phyloP scores from a whole-genome alignment of 2,797 vertebrate species.

The Gymnoscopelus braueri region DNA sequence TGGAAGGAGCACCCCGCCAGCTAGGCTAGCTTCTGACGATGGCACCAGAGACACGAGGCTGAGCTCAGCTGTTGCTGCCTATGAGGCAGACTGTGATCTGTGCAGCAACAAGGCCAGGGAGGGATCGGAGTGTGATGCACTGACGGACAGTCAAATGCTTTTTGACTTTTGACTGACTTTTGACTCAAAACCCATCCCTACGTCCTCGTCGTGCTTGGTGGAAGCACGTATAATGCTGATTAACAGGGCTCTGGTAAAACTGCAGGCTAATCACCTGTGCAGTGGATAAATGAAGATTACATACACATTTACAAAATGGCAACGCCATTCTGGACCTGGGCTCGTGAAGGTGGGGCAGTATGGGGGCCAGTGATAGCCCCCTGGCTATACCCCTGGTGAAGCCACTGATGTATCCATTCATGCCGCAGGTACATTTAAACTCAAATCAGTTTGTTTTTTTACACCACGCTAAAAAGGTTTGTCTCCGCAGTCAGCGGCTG shows the following conservation, averaged over 20 bases:
- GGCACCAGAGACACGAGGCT: not conserved
- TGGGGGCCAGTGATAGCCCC: too few species aligned
- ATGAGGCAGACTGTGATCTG: not conserved
- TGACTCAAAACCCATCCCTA: too few species aligned
- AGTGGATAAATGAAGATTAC: too few species aligned
- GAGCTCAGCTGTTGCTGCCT: not conserved
- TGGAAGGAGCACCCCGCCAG: too few species aligned
- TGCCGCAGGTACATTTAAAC: constrained; percentile 36
- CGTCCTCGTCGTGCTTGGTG: too few species aligned
- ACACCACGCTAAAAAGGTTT: constrained; percentile 57
- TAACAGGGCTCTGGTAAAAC: constrained; percentile 33
- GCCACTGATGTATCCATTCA: not conserved
- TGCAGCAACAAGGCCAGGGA: not conserved
- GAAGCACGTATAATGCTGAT: too few species aligned
- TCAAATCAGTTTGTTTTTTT: constrained; percentile 43
- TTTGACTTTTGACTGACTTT: too few species aligned
- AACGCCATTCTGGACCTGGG: too few species aligned
- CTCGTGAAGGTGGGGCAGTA: too few species aligned
- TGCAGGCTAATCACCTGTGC: constrained; percentile 14
- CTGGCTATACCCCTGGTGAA: too few species aligned
- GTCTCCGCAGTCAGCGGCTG: constrained; percentile 39
- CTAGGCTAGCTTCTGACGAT: not conserved
- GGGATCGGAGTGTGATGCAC: not conserved
- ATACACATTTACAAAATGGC: too few species aligned
- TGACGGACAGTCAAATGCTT: too few species aligned